Evolutionary conservation across 2,888 invertebrate species (phyloP).

Genomic region (Lochmaea capreae): DNA sequence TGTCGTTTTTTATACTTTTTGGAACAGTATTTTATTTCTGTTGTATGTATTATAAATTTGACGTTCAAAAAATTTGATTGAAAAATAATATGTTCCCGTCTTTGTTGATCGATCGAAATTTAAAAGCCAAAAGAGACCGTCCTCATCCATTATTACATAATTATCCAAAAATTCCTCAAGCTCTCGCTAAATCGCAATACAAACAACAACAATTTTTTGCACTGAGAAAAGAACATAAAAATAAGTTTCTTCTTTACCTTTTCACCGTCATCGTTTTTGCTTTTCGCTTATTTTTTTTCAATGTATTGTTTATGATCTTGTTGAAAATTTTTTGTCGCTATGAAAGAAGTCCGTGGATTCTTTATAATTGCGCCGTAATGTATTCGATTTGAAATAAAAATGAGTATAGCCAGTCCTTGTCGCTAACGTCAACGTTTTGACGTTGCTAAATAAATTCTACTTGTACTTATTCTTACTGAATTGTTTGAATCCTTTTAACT

Average conservation of each 20-base stretch:
- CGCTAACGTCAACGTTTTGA: constrained; percentile 50
- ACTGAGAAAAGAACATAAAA: constrained; percentile 23
- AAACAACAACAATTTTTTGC: constrained; percentile 33
- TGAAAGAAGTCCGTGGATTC: constrained; percentile 52
- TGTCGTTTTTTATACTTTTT: too few relatives aligned
- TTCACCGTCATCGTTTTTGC: constrained; percentile 12
- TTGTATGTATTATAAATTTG: too few relatives aligned
- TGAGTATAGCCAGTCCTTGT: constrained; percentile 55
- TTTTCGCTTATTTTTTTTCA: constrained; percentile 33
- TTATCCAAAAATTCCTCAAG: constrained; percentile 33
- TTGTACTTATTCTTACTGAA: constrained; percentile 58
- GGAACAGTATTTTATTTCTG: too few relatives aligned
- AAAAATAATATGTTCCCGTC: neutral
- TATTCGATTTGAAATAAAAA: constrained; percentile 57
- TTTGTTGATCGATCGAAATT: neutral
- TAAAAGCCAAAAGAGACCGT: constrained; percentile 5
- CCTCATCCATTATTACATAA: constrained; percentile 28
- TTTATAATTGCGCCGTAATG: constrained; percentile 58
- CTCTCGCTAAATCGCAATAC: constrained; percentile 11
- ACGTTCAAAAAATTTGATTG: neutral
- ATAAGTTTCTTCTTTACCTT: constrained; percentile 28
- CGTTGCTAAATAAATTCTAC: constrained; percentile 59
- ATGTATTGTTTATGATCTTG: constrained; percentile 46
- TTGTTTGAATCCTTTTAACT: constrained; percentile 48
- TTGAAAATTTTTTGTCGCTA: constrained; percentile 45